Evolutionary conservation across 1,140 invertebrate genomes (phyloP).

Genomic region (Cydia splendana): DNA sequence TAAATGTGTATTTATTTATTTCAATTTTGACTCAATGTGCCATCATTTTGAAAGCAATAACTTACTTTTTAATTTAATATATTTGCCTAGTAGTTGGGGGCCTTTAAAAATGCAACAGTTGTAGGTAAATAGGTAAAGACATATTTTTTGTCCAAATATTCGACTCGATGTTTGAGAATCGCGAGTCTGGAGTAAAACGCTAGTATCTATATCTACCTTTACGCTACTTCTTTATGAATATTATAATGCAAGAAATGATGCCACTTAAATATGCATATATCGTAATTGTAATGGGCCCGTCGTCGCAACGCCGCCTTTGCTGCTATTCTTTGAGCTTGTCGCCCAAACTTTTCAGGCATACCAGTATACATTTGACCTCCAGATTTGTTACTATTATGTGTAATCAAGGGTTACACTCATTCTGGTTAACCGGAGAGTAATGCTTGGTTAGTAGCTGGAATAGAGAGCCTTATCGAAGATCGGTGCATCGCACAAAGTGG

Average conservation of each 20-base stretch:
- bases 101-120: no score
- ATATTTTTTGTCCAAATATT: no score
- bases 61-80: no score
- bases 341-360: background rate
- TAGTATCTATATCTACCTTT: background rate
- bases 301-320: conserved; percentile 36
- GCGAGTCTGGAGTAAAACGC: background rate
- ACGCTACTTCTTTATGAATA: background rate
- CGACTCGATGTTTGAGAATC: background rate
- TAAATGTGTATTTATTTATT: no score
- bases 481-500: conserved; percentile 27
- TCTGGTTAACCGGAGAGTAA: background rate
- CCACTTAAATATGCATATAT: conserved; percentile 39
- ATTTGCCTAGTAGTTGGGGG: no score
- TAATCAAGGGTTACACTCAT: background rate
- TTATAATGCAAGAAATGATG: conserved; percentile 40
- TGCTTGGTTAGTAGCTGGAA: background rate
- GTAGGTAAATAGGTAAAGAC: no score
- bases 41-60: no score
- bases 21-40: no score
- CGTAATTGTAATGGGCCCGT: conserved; percentile 45
- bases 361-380: background rate
- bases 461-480: background rate
- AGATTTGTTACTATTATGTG: background rate
- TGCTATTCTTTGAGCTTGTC: background rate